These are phyloP conservation scores for Indicator maculatus DNA, from an alignment of 2,113 vertebrate species.

Conservation along the genomic window DNA sequence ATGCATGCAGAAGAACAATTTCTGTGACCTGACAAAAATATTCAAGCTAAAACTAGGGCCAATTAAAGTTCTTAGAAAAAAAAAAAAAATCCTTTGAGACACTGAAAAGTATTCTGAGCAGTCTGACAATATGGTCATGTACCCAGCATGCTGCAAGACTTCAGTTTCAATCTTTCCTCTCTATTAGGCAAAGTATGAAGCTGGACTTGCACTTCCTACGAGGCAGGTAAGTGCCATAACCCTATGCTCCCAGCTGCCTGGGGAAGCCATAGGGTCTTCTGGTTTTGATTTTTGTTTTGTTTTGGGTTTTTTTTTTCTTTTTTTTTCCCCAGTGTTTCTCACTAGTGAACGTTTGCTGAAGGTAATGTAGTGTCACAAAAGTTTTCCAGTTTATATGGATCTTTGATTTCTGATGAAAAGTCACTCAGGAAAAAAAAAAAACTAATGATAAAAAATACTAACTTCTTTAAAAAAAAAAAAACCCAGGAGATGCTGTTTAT, in stretches of 20 bases:
- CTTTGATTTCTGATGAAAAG: not conserved
- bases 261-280: not conserved
- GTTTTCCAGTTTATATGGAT: not conserved
- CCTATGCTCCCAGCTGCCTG: rapidly evolving
- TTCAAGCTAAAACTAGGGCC: not conserved
- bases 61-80: not conserved
- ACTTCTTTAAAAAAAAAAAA: not conserved
- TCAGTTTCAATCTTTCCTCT: not conserved
- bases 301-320: not conserved
- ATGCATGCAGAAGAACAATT: not conserved
- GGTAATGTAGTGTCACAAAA: not conserved
- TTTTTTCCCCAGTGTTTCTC: not conserved
- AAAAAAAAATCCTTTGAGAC: not conserved
- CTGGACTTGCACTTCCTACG: not conserved
- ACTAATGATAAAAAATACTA: not conserved
- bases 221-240: not conserved
- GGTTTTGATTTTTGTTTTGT: too few relatives aligned
- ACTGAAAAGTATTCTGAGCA: not conserved
- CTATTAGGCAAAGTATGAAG: not conserved
- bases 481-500: not conserved
- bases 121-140: not conserved
- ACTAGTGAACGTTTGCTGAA: not conserved
- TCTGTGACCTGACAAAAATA: not conserved
- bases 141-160: not conserved
- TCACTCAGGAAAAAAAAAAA: not conserved